A percentile compares a stretch with the other conserved stretches of the same genome.
Evolutionary conservation across 1,140 invertebrate species (phyloP).

Genomic region (Leptonema lineaticorne): DNA sequence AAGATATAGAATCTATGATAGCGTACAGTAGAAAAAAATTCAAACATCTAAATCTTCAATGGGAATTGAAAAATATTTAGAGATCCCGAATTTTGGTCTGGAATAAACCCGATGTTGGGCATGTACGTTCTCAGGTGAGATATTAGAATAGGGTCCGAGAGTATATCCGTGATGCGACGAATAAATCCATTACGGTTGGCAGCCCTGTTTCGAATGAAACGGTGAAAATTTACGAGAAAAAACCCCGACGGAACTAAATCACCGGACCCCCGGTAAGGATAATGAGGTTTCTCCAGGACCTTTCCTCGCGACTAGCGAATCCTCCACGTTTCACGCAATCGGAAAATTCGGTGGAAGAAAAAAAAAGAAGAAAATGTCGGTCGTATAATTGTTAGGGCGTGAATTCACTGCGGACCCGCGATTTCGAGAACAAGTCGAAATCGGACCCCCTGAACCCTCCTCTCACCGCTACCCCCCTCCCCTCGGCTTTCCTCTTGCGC

Average conservation of each 20-base stretch:
- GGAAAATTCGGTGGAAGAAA: neutral
- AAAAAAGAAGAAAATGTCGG: neutral
- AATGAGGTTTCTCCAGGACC: neutral
- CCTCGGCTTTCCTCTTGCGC: neutral
- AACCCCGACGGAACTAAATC: neutral
- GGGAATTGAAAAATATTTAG: too few species aligned
- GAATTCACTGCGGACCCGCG: neutral
- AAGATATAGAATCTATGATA: too few species aligned
- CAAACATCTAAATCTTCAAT: too few species aligned
- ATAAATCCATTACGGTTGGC: conserved; percentile 17
- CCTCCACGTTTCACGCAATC: neutral
- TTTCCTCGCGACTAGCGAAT: neutral
- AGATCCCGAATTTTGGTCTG: neutral
- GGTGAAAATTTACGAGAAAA: neutral
- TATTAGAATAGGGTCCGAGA: conserved; percentile 7
- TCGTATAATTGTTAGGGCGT: conserved; percentile 1
- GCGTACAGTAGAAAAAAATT: too few species aligned
- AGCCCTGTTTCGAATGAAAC: conserved; percentile 6
- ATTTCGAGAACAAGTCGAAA: too few species aligned
- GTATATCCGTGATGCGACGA: conserved; percentile 5
- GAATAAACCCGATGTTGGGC: neutral
- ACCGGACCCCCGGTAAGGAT: neutral
- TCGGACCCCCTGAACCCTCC: too few species aligned
- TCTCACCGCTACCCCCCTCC: too few species aligned
- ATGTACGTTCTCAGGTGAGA: conserved; percentile 3